Conservation (phyloP, 2,113 vertebrate genomes). For the Rhipidura dahli region DNA sequence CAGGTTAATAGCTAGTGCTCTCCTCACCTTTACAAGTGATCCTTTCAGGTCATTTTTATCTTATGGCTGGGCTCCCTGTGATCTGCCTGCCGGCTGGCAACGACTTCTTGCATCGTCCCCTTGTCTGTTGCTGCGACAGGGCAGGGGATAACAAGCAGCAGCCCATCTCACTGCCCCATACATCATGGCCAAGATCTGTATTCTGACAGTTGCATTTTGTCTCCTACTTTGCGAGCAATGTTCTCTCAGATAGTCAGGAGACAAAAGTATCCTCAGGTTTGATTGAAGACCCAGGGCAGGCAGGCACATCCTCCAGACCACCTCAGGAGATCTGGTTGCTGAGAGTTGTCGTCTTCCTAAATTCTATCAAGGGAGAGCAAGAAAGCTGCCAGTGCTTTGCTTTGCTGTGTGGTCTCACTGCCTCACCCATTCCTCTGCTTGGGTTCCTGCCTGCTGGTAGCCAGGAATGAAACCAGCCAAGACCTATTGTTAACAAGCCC, state of each 20-base stretch:
- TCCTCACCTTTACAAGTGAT: constrained; percentile 45
- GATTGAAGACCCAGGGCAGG: constrained; percentile 70
- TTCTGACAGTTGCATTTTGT: constrained; percentile 76
- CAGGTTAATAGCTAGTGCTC: constrained; percentile 20
- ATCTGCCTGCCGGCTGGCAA: constrained; percentile 40
- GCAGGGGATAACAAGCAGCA: constrained; percentile 76
- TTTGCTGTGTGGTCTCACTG: background rate
- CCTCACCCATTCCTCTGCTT: background rate
- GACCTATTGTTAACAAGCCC: background rate
- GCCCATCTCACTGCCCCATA: constrained; percentile 67
- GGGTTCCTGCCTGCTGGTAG: background rate
- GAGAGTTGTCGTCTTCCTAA: constrained; percentile 30
- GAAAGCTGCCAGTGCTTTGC: background rate
- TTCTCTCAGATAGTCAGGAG: constrained; percentile 55
- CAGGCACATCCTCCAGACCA: constrained; percentile 64
- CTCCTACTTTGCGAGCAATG: constrained; percentile 66
- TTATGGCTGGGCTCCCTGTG: background rate
- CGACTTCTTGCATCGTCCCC: background rate
- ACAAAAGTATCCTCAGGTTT: constrained; percentile 57
- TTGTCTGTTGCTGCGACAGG: constrained; percentile 49
- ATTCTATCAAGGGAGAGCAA: background rate
- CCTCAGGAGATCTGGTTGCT: constrained; percentile 51
- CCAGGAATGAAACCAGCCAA: background rate
- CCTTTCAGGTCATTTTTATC: constrained; percentile 20
- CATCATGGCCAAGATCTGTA: constrained; percentile 63